Conservation (phyloP, 2,888 invertebrate species). For the Lutraria lutraria region DNA sequence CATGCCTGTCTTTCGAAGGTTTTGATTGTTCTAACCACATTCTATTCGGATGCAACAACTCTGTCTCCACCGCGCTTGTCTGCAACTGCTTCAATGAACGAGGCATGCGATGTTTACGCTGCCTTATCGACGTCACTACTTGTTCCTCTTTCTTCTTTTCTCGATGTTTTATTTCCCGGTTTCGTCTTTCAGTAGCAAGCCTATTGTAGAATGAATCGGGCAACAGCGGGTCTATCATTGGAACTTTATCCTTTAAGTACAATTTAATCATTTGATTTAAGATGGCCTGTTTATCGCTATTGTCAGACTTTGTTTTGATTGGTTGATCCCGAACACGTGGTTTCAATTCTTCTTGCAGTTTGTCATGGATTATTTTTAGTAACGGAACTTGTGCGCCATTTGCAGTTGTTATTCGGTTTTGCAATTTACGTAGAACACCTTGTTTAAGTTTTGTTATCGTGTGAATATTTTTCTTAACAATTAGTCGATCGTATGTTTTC, state of each 20-base stretch:
- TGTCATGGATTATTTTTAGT: conserved; percentile 68
- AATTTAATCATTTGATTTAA: conserved; percentile 77
- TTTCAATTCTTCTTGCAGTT: conserved; percentile 71
- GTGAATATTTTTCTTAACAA: conserved; percentile 75
- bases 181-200: conserved; percentile 72
- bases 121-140: conserved; percentile 53
- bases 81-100: conserved; percentile 78
- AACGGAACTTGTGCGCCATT: conserved; percentile 74
- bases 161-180: conserved; percentile 62
- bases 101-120: conserved; percentile 67
- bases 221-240: conserved; percentile 81
- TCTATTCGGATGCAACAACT: conserved; percentile 67
- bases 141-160: conserved; percentile 65
- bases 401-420: conserved; percentile 67
- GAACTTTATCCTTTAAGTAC: conserved; percentile 79
- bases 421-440: conserved; percentile 73
- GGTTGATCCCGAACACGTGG: conserved; percentile 60
- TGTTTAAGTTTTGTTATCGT: conserved; percentile 72
- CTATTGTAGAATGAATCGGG: conserved; percentile 81
- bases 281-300: conserved; percentile 63
- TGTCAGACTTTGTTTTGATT: conserved; percentile 48
- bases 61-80: conserved; percentile 75
- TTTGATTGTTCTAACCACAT: conserved; percentile 38
- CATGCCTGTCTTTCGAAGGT: conserved; percentile 51
- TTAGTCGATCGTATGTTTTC: conserved; percentile 82